Base-by-base conservation (phyloP, 1,140 invertebrate species). In the Drosophila biarmipes region DNA sequence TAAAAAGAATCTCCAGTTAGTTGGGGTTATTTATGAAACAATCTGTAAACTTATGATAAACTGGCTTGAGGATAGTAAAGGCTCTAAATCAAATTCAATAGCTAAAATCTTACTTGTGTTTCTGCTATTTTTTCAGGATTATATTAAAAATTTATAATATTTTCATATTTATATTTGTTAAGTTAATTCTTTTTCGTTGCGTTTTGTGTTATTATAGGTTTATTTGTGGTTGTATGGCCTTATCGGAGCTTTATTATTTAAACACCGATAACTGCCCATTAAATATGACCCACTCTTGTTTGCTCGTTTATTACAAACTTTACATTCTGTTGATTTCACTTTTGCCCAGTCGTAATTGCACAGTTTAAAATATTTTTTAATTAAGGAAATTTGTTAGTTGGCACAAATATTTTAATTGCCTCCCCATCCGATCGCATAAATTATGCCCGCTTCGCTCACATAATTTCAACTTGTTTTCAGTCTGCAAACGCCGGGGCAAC, bases 361-460 rank as follows among this genome's bases (percentile, higher is more conserved):
- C 54, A 57, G 52, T 49, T 64, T 27, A 51, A 71, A 58, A 63
- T 56, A 71, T 53, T 71, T 80, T 86, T 81, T 87, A 87, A 86
- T 87, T 81, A 87, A 81, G 78, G 43, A 86, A 78, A 81, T 69
- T 78, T 53, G 63, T 63, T 67, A 62, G 66, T 55, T 69, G 57
- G 73, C 73, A 66, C 73, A 87, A 85, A 77, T 87, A 85, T 85
- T 85, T 85, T 86, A 86, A 87, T 86, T 85, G 81, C 82, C 63
- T 49, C 54, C 21, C 27, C 14, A 10, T 48, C 21, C 38, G 56
- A 56, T 80, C 54, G 49, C 45, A 87, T 79, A 87, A 89, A 76
- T 87, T 87, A 89, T 87, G 79, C 64, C 63, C 67, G 71, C 84
- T 68, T 59, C 72, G 84, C 34, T 72, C 84, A 79, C 84, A 87